Evolutionary conservation across 2,797 vertebrate genomes (phyloP).

Genomic region (Epinephelus malabaricus): DNA sequence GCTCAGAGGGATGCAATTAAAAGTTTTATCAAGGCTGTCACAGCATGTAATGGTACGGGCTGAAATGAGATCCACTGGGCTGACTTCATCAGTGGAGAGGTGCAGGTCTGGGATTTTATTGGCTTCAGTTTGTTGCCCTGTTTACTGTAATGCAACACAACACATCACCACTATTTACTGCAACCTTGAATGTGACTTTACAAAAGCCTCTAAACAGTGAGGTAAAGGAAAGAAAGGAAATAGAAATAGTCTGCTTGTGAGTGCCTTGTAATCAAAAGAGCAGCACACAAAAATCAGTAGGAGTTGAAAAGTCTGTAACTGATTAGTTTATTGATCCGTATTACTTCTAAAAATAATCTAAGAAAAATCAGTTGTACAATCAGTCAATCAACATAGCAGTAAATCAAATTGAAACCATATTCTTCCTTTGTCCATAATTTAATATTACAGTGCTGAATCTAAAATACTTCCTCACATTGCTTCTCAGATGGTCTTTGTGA

Average conservation of each 20-base stretch:
- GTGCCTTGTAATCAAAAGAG: neutral
- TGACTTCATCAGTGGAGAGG: conserved; percentile 39
- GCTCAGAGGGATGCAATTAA: conserved; percentile 77
- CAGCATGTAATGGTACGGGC: conserved; percentile 68
- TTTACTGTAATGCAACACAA: conserved; percentile 57
- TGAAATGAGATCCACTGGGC: conserved; percentile 67
- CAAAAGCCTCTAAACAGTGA: neutral
- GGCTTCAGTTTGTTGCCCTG: conserved; percentile 40
- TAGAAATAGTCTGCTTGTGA: neutral
- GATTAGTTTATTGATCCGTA: too few species aligned
- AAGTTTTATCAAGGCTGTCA: conserved; percentile 78
- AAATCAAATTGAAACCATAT: too few species aligned
- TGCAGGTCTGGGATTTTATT: conserved; percentile 43
- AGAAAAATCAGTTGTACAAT: too few species aligned
- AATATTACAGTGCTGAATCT: too few species aligned
- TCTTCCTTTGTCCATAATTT: too few species aligned
- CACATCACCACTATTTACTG: conserved; percentile 50
- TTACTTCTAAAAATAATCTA: too few species aligned
- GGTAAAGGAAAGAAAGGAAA: neutral
- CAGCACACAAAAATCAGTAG: too few species aligned
- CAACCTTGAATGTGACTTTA: conserved; percentile 54
- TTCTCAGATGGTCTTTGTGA: too few species aligned
- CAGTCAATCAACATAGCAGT: too few species aligned
- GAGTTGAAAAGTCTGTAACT: too few species aligned
- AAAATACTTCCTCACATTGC: too few species aligned